phyloP scores from a whole-genome alignment of 1,140 invertebrate genomes.

The Hirudo medicinalis region DNA sequence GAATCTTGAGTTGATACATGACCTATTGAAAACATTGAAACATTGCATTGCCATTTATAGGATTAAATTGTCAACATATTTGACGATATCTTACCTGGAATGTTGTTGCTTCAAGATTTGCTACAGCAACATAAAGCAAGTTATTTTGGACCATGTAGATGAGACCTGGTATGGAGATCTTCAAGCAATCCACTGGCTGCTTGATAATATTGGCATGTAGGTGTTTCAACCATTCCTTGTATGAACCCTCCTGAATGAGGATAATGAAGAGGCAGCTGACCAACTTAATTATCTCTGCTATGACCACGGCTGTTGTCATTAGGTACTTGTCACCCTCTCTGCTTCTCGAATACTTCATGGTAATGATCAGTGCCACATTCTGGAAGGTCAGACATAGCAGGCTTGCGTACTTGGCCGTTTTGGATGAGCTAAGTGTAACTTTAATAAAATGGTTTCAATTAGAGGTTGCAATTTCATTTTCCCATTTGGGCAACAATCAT shows the following conservation, averaged over 20 bases:
- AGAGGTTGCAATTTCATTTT: too few species aligned
- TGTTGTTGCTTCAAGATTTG: slow-evolving; percentile 95
- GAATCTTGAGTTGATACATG: slow-evolving; percentile 84
- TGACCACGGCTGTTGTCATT: slow-evolving; percentile 87
- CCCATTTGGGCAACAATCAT: too few species aligned
- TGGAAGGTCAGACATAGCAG: slow-evolving; percentile 76
- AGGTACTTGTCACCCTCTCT: slow-evolving; percentile 76
- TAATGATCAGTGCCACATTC: slow-evolving; percentile 80
- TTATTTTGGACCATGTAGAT: slow-evolving; percentile 96
- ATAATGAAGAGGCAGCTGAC: slow-evolving; percentile 59
- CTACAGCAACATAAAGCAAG: slow-evolving; percentile 84
- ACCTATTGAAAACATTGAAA: slow-evolving; percentile 10
- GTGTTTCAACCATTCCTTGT: slow-evolving; percentile 5
- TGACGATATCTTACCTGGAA: slow-evolving; percentile 66
- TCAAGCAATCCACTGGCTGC: slow-evolving; percentile 49
- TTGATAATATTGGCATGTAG: slow-evolving; percentile 16
- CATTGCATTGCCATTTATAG: background rate
- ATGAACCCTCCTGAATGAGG: slow-evolving; percentile 57
- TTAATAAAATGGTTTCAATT: too few species aligned
- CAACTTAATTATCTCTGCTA: slow-evolving; percentile 90
- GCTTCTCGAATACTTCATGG: slow-evolving; percentile 77
- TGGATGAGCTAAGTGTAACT: background rate
- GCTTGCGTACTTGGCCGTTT: slow-evolving; percentile 34
- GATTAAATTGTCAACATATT: background rate
- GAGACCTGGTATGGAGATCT: slow-evolving; percentile 79